Base-by-base conservation (phyloP, 2,113 vertebrate genomes). In the Hyperopisus bebe region DNA sequence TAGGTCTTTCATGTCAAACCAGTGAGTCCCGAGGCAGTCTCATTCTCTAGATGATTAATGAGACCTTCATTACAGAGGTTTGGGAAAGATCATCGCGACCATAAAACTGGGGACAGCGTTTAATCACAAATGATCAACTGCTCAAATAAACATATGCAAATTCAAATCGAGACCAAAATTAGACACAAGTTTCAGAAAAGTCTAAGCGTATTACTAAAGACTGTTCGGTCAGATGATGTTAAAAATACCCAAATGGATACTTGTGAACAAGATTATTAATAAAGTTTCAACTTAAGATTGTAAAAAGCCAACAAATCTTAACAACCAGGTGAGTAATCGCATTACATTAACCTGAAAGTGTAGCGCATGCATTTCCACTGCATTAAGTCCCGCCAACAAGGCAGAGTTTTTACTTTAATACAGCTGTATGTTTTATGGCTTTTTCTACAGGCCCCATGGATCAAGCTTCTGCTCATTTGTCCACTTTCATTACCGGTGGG, bases 401-500 rank as follows among this genome's bases (percentile, higher is more conserved):
- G 70, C 4, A 7, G 66, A 4, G 10, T 19, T 11, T 80, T 39
- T 39, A 42, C 74, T 42, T 5, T 19, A 2, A 80, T 42, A 80
- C 74, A 42, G 35, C 74, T 17, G 35, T 80, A 19, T 8, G 35
- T 19, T 80, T 80, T 42, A 80, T 80, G 74, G 74, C 6, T 7
- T 11, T 3, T 19, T 42, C 35, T 19, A 8, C 87, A 88, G 15
- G 9, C 31, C 84, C 86, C 91, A 24, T 8, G 11, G 83, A 86
- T 86, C 83, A 10, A 58, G n/a, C 55, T 90, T 10, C 3, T 53
- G 58, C 44, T 90, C 85, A 90, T 90, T 47, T 85, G 88, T 74
- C 86, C 15, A 55, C 53, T 92, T 91, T 90, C 91, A 90, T 93
- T 91, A 91, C 42, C 74, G 53, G 19, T 55, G 53, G 53, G 19